Percentiles rank a stretch among this genome's conserved stretches.
Evolutionary conservation across 2,888 invertebrate genomes (phyloP).

Genomic region (Lamproptera curius): DNA sequence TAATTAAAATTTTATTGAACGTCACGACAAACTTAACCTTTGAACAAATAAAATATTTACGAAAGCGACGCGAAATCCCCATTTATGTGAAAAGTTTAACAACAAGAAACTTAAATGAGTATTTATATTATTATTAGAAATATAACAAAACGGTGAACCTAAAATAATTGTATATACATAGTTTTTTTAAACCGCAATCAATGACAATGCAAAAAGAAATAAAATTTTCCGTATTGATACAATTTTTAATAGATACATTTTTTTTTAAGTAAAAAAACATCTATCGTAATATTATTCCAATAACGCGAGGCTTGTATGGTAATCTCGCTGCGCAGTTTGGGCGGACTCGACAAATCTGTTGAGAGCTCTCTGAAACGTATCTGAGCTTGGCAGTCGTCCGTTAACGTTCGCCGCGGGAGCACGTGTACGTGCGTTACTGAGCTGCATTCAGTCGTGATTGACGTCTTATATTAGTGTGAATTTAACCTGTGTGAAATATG

Average conservation of each 20-base stretch:
- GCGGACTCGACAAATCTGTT: conserved; percentile 18
- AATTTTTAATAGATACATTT: too few relatives aligned
- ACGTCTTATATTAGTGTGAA: background rate
- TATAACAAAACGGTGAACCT: background rate
- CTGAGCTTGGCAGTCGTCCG: conserved; percentile 16
- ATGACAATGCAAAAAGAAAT: background rate
- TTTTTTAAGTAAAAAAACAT: background rate
- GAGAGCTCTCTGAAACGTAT: conserved; percentile 19
- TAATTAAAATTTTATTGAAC: background rate
- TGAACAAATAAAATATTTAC: background rate
- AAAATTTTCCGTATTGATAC: background rate
- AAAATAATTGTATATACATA: too few relatives aligned
- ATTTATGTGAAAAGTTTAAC: background rate
- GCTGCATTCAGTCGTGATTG: background rate
- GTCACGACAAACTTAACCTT: background rate
- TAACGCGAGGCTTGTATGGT: conserved; percentile 12
- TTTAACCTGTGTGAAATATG: background rate
- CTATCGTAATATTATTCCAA: conserved; percentile 1
- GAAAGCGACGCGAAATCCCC: too few relatives aligned
- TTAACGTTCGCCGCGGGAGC: conserved; percentile 5
- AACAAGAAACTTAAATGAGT: background rate
- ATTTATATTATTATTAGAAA: background rate
- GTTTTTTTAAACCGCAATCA: too few relatives aligned
- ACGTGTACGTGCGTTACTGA: background rate
- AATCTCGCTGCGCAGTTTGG: conserved; percentile 22